Evolutionary conservation across 2,797 vertebrate genomes (phyloP).

Genomic region (Bradypodion pumilum): DNA sequence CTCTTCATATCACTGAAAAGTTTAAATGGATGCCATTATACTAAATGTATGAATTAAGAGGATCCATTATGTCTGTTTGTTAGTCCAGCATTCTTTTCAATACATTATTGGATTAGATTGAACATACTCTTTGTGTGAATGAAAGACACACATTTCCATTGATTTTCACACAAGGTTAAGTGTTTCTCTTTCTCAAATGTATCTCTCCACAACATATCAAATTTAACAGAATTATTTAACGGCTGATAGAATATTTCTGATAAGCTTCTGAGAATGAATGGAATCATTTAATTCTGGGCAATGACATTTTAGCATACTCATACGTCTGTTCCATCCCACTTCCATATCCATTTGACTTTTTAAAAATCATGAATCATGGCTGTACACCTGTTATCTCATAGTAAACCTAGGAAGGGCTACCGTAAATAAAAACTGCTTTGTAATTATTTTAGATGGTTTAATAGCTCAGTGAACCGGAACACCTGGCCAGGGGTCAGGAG

Average conservation of each 20-base stretch:
- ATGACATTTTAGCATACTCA: neutral
- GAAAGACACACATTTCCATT: neutral
- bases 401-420: too few species aligned
- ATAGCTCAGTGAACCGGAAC: too few species aligned
- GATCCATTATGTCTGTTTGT: too few species aligned
- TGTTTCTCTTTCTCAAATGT: too few species aligned
- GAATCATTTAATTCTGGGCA: neutral
- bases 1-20: neutral
- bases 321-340: neutral
- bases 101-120: neutral
- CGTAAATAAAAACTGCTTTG: too few species aligned
- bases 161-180: neutral
- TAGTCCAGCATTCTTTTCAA: neutral
- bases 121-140: neutral
- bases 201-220: too few species aligned
- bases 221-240: neutral
- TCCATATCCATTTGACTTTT: neutral
- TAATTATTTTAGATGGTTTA: too few species aligned
- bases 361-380: neutral
- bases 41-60: neutral
- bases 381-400: neutral
- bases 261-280: neutral
- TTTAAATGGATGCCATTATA: neutral
- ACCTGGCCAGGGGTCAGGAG: too few species aligned
- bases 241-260: neutral